Conservation (phyloP, 2,797 vertebrate species). For the Etheostoma nigrum region DNA sequence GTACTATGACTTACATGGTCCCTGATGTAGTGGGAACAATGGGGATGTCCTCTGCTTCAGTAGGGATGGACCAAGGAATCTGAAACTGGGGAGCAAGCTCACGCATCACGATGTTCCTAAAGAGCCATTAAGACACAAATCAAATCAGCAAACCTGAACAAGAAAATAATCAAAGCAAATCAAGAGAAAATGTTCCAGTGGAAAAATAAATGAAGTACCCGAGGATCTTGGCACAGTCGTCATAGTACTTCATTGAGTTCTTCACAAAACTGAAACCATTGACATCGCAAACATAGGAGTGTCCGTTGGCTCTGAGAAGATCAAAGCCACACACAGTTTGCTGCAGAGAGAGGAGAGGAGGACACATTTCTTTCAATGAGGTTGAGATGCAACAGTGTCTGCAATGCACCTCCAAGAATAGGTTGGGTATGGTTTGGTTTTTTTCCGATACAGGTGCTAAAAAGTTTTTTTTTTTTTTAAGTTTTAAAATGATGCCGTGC, state of each 20-base stretch:
- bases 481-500: too few species aligned
- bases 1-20: conserved; percentile 91
- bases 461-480: too few species aligned
- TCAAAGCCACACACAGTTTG: conserved; percentile 99
- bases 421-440: too few species aligned
- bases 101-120: conserved; percentile 97
- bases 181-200: neutral
- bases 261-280: conserved; percentile 99
- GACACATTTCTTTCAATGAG: neutral
- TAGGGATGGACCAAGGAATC: conserved; percentile 98
- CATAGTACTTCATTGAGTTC: conserved; percentile 99
- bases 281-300: conserved; percentile 98
- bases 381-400: neutral
- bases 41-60: conserved; percentile 98
- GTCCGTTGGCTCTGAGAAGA: conserved; percentile 95
- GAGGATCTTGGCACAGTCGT: conserved; percentile 99
- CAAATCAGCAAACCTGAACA: neutral
- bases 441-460: too few species aligned
- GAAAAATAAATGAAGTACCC: conserved; percentile 82
- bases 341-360: conserved; percentile 74
- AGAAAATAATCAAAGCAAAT: neutral
- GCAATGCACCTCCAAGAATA: neutral
- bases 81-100: conserved; percentile 98
- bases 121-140: conserved; percentile 1
- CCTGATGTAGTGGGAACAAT: conserved; percentile 99